phyloP scores from a whole-genome alignment of 2,797 vertebrate species.

The Schizopygopsis pylzovi region DNA sequence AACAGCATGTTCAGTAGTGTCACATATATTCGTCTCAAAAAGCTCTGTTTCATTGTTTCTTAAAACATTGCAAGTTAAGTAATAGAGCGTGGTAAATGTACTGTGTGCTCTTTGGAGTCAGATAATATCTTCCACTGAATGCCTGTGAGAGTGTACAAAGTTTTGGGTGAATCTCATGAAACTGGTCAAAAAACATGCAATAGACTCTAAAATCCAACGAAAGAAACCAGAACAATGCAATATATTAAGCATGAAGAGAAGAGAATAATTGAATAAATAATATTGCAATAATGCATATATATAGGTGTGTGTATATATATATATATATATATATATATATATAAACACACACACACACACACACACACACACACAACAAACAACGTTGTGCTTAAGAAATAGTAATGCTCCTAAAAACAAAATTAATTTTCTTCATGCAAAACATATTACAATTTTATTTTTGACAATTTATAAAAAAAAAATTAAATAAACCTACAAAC shows the following conservation, averaged over 20 bases:
- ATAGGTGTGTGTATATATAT: too few relatives aligned
- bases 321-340: too few relatives aligned
- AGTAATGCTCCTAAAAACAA: background rate
- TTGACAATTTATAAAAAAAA: background rate
- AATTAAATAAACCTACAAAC: background rate
- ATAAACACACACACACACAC: too few relatives aligned
- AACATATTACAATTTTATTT: background rate
- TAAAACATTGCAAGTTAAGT: conserved; percentile 5
- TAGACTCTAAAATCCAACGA: background rate
- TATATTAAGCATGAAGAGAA: background rate
- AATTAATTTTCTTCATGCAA: conserved; percentile 12
- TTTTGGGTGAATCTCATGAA: conserved; percentile 62
- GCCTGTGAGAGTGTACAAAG: conserved; percentile 10
- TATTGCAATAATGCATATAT: background rate
- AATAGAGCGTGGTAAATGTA: conserved; percentile 14
- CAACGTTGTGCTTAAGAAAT: background rate
- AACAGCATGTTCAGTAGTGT: conserved; percentile 22
- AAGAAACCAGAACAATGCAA: background rate
- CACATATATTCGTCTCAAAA: background rate
- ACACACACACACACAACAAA: too few relatives aligned
- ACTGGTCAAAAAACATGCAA: conserved; percentile 1
- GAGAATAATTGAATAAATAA: background rate
- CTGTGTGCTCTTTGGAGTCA: conserved; percentile 5
- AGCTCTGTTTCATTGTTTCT: background rate
- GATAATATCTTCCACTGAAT: conserved; percentile 20